Conservation (phyloP, 2,113 vertebrate species). For the Urocolius indicus region DNA sequence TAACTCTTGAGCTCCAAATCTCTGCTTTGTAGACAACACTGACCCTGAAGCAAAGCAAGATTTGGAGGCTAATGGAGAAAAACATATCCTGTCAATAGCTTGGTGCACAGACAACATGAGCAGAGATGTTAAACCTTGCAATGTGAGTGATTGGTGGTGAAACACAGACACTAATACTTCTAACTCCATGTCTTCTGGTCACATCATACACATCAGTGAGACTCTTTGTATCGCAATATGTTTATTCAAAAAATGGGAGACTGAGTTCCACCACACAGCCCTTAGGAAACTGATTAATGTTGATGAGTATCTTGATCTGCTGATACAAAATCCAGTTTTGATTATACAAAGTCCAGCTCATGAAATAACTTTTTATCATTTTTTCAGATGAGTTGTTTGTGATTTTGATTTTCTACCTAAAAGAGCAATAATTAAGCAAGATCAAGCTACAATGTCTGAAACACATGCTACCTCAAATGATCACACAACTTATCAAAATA, state of each 20-base stretch:
- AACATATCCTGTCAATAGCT: background rate
- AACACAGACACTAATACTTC: background rate
- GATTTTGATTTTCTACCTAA: background rate
- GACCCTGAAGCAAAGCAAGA: background rate
- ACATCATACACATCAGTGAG: background rate
- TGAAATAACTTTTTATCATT: background rate
- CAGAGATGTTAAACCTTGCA: background rate
- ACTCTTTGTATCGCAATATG: background rate
- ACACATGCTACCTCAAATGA: background rate
- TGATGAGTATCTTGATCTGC: background rate
- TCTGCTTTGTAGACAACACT: background rate
- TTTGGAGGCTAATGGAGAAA: background rate
- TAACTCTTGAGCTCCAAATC: background rate
- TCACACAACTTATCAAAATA: background rate
- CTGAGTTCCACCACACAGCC: background rate
- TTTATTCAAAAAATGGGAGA: background rate
- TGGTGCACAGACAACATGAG: background rate
- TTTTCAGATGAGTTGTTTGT: background rate
- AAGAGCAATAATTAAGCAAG: background rate
- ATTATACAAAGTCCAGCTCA: background rate
- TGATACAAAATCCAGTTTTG: background rate
- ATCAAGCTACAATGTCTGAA: background rate
- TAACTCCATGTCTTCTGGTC: background rate
- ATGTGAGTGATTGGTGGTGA: background rate
- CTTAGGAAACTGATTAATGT: background rate